Base-by-base conservation (phyloP, 2,888 invertebrate species). In the Andrena dorsata region DNA sequence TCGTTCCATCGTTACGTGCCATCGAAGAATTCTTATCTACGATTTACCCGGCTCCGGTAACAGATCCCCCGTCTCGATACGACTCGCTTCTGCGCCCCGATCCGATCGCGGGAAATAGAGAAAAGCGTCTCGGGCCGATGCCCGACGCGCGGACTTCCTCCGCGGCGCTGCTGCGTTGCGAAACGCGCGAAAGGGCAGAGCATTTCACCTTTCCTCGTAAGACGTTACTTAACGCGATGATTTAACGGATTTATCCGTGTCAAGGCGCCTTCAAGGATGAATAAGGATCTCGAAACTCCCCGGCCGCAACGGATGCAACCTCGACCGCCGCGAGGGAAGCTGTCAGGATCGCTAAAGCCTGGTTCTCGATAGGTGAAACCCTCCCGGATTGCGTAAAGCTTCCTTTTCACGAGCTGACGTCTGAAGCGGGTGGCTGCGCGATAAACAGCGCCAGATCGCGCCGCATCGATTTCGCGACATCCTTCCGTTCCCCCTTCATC, bases 381-480 rank as follows among this genome's bases (percentile, higher is more conserved):
- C 13, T 65, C 41, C 49, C 69, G 68, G 85, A 75, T 87, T 80
- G 71, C 80, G 73, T 80, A 56, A 72, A 76, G 20, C 49, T 68
- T 60, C 47, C 71, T 68, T 75, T 63, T 49, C 47, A 26, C 41
- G 69, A 58, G 23, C 56, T 30, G 58, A 65, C 58, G 41, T 51
- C 63, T 51, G 68, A 35, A 26, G 76, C 28, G 76, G 64, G 35
- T 60, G 76, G 28, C 26, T 56, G 20, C 35, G 61, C 49, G 49
- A 47, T 64, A 61, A 47, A 80, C 64, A 73, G 77, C 53, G 72
- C 73, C 73, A 65, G 41, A 41, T 41, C 41, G 41, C 13, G 41
- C 41, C 41, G 53, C 78, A 85, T 86, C 87, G 81, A 86, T 89
- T 85, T 86, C 86, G 75, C 66, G 80, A 82, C 82, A 79, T 82